Evolutionary conservation across 2,888 invertebrate genomes (phyloP).

Genomic region (Eulithis prunata): DNA sequence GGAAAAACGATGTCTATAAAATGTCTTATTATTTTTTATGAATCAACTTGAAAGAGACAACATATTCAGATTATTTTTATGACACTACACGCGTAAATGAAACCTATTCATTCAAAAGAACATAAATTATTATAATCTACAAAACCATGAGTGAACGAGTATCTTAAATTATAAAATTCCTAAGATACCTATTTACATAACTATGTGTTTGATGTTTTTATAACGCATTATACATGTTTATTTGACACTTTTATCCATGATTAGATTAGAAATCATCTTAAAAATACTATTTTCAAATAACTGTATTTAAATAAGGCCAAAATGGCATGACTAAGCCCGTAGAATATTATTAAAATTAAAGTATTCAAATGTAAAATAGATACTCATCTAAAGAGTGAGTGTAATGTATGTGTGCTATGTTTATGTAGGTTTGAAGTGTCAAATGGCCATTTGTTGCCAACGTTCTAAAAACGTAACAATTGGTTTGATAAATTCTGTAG

Average conservation of each 20-base stretch:
- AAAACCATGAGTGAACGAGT: not conserved
- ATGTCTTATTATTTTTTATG: not conserved
- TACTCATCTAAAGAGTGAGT: constrained; percentile 10
- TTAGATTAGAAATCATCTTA: constrained; percentile 13
- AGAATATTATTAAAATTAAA: constrained; percentile 19
- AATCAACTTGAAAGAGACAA: constrained; percentile 4
- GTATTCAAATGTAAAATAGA: constrained; percentile 27
- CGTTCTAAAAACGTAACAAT: not conserved
- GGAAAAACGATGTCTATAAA: not conserved
- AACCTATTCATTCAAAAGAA: constrained; percentile 10
- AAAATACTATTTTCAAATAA: constrained; percentile 4
- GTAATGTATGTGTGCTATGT: constrained; percentile 4
- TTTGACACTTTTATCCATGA: constrained; percentile 9
- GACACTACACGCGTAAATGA: constrained; percentile 2
- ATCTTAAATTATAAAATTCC: constrained; percentile 10
- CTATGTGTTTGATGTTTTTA: constrained; percentile 20
- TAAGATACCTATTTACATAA: constrained; percentile 12
- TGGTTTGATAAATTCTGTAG: too few relatives aligned
- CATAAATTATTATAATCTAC: not conserved
- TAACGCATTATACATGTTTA: constrained; percentile 22
- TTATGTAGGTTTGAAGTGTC: constrained; percentile 3
- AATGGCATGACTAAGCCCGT: constrained; percentile 2
- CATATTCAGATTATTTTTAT: not conserved
- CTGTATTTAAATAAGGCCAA: constrained; percentile 8
- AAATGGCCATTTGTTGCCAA: not conserved